Evolutionary conservation across 2,888 invertebrate species (phyloP).

Genomic region (Patella caerulea): DNA sequence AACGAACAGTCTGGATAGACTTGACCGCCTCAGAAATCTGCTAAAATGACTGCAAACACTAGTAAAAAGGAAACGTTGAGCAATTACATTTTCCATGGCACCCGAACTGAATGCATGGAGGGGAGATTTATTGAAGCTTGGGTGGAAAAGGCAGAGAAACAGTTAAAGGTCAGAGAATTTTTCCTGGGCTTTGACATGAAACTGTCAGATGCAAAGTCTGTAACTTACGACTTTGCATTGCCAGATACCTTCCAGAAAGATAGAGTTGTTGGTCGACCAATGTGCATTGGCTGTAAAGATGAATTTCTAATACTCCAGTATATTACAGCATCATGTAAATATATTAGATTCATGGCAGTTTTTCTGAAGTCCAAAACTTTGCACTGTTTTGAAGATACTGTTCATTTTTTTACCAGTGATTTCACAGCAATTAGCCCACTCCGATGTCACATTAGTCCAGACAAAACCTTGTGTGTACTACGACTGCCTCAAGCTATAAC

Average conservation of each 20-base stretch:
- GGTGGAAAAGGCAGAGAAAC: slow-evolving; percentile 13
- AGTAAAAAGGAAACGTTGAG: background rate
- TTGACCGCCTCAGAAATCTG: no score
- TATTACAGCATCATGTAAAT: slow-evolving; percentile 20
- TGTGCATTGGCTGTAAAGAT: slow-evolving; percentile 34
- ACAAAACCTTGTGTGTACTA: slow-evolving; percentile 29
- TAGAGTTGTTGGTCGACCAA: slow-evolving; percentile 29
- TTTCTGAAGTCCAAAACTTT: slow-evolving; percentile 13
- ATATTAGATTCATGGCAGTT: slow-evolving; percentile 34
- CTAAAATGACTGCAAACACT: no score
- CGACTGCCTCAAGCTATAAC: slow-evolving; percentile 33
- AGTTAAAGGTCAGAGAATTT: slow-evolving; percentile 24
- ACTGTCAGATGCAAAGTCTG: background rate
- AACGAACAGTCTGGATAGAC: no score
- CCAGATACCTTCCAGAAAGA: slow-evolving; percentile 16
- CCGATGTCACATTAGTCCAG: slow-evolving; percentile 34
- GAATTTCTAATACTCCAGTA: slow-evolving; percentile 28
- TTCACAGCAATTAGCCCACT: slow-evolving; percentile 24
- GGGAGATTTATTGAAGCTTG: slow-evolving; percentile 20
- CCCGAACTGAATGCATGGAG: slow-evolving; percentile 20
- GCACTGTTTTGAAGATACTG: slow-evolving; percentile 31
- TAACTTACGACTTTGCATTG: slow-evolving; percentile 3
- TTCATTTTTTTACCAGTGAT: slow-evolving; percentile 33
- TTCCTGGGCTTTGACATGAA: background rate
- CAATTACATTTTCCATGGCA: slow-evolving; percentile 23